phyloP scores from a whole-genome alignment of 2,797 vertebrate species.

The Gymnoscopelus microlampas region DNA sequence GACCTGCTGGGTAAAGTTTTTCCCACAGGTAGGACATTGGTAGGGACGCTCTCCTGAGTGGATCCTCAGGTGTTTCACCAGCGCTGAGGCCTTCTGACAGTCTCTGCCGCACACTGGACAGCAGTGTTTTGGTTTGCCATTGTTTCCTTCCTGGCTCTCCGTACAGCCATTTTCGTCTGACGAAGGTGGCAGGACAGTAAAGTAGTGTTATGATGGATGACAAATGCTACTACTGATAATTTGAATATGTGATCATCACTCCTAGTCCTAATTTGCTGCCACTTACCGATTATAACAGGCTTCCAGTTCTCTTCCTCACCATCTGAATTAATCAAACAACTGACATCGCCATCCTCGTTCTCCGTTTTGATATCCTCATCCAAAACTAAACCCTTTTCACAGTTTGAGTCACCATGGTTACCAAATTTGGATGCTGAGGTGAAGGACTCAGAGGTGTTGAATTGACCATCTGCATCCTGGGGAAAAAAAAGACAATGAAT shows the following conservation, averaged over 20 bases:
- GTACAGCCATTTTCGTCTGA: conserved; percentile 26
- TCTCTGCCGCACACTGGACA: conserved; percentile 63
- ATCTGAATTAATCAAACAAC: conserved; percentile 66
- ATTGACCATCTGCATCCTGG: conserved; percentile 7
- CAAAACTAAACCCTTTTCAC: neutral
- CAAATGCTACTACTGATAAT: neutral
- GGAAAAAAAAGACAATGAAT: neutral
- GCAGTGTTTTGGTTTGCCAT: conserved; percentile 17
- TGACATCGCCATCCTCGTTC: conserved; percentile 23
- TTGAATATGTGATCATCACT: neutral
- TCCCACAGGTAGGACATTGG: conserved; percentile 63
- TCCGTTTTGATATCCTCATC: neutral
- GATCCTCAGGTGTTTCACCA: conserved; percentile 68
- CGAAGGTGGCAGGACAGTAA: neutral
- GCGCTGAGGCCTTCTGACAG: conserved; percentile 65
- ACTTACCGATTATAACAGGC: conserved; percentile 8
- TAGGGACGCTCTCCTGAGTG: conserved; percentile 68
- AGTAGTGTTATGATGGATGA: neutral
- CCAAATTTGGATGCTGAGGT: no score
- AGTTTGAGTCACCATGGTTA: conserved; percentile 15
- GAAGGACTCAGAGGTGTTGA: no score
- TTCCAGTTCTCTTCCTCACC: conserved; percentile 68
- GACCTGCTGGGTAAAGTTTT: conserved; percentile 66
- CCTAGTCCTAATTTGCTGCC: neutral
- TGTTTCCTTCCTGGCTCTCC: neutral